Evolutionary conservation across 2,797 vertebrate genomes (phyloP).

Genomic region (Fistularia tabacaria): DNA sequence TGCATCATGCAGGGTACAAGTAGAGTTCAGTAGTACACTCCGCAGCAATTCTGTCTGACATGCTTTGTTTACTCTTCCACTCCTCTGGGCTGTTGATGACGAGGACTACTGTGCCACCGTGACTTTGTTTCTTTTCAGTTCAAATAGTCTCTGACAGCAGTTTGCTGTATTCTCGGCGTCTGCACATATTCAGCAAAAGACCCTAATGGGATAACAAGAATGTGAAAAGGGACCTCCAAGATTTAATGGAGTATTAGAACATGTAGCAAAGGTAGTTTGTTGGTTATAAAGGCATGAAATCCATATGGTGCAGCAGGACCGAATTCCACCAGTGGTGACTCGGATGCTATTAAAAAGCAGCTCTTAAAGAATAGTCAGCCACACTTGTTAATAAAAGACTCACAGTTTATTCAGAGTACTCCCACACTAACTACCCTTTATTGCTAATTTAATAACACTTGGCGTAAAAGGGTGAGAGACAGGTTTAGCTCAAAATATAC

Average conservation of each 20-base stretch:
- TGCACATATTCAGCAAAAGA: constrained; percentile 29
- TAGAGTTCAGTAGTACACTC: constrained; percentile 43
- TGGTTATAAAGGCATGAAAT: constrained; percentile 60
- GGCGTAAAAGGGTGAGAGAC: constrained; percentile 7
- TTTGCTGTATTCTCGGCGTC: constrained; percentile 11
- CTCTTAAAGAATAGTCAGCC: constrained; percentile 48
- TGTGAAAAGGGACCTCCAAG: constrained; percentile 37
- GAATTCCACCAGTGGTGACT: constrained; percentile 51
- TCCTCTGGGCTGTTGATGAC: constrained; percentile 12
- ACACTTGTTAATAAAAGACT: constrained; percentile 56
- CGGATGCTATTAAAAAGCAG: constrained; percentile 44
- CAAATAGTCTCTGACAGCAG: constrained; percentile 30
- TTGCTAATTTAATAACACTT: constrained; percentile 28
- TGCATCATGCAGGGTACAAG: constrained; percentile 24
- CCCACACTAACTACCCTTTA: constrained; percentile 13
- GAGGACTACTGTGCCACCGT: constrained; percentile 3
- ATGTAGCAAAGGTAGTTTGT: constrained; percentile 53
- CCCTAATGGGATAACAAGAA: constrained; percentile 55
- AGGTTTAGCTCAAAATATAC: neutral
- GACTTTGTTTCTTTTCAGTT: constrained; percentile 33
- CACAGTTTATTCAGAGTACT: constrained; percentile 32
- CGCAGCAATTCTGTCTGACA: constrained; percentile 12
- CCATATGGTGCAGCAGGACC: constrained; percentile 39
- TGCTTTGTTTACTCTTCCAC: constrained; percentile 25
- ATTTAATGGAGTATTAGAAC: constrained; percentile 56